Percentiles rank a stretch among this genome's conserved stretches.
Conservation (phyloP, 2,797 vertebrate genomes). For the Lagodon rhomboides region DNA sequence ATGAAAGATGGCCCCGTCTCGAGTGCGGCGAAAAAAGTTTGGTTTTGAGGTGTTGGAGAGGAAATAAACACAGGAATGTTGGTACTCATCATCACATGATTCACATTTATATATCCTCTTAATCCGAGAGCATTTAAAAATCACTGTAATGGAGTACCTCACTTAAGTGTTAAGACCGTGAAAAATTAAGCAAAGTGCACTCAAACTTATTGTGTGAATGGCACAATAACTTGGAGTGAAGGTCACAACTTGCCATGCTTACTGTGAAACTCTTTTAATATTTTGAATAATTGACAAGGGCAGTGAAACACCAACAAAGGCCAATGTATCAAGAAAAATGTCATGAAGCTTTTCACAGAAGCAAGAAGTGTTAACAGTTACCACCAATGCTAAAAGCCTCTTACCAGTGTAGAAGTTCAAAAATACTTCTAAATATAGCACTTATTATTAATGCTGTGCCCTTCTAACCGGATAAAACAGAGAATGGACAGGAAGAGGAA, state of each 20-base stretch:
- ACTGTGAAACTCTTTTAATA: conserved; percentile 33
- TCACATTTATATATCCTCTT: conserved; percentile 11
- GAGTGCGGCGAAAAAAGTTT: conserved; percentile 45
- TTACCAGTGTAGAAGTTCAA: conserved; percentile 18
- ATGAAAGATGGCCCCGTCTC: conserved; percentile 66
- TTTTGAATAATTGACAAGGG: conserved; percentile 17
- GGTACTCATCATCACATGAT: conserved; percentile 49
- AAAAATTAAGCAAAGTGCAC: conserved; percentile 18
- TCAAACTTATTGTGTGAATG: conserved; percentile 11
- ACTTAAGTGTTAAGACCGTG: conserved; percentile 29
- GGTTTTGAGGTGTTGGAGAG: conserved; percentile 56
- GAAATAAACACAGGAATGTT: conserved; percentile 84
- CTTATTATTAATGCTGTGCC: neutral
- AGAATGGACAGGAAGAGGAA: conserved; percentile 35
- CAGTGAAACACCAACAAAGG: neutral
- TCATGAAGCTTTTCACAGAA: conserved; percentile 42
- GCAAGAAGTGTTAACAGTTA: conserved; percentile 25
- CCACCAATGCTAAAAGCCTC: neutral
- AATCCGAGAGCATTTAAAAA: conserved; percentile 9
- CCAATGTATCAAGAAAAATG: conserved; percentile 19
- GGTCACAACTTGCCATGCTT: conserved; percentile 28
- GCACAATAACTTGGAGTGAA: conserved; percentile 31
- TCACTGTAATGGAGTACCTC: conserved; percentile 49
- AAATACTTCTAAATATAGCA: conserved; percentile 15
- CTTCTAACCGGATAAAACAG: conserved; percentile 15